Evolutionary conservation across 1,140 invertebrate genomes (phyloP).

Genomic region (Drusus annulatus): DNA sequence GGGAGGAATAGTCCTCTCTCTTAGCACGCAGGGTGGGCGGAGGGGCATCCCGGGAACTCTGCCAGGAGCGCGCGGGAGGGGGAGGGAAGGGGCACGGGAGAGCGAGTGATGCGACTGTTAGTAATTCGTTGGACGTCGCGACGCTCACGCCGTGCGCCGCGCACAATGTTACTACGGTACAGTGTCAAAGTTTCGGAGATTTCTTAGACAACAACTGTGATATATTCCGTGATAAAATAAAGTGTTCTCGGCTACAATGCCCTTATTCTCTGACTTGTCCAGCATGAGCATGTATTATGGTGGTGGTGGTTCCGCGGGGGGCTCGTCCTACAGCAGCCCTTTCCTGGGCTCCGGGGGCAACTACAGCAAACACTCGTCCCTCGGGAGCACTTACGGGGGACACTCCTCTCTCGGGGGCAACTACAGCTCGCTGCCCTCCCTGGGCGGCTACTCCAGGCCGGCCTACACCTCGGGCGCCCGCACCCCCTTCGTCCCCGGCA

Average conservation of each 20-base stretch:
- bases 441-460: slow-evolving; percentile 63
- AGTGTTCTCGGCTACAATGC: slow-evolving; percentile 65
- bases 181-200: slow-evolving; percentile 50
- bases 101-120: slow-evolving; percentile 56
- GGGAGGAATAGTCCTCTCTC: background rate
- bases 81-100: slow-evolving; percentile 37
- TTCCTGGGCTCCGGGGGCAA: slow-evolving; percentile 70
- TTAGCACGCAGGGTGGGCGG: background rate
- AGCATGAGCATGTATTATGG: slow-evolving; percentile 73
- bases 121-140: slow-evolving; percentile 62
- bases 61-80: slow-evolving; percentile 24
- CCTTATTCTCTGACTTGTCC: slow-evolving; percentile 72
- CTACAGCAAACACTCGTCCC: slow-evolving; percentile 74
- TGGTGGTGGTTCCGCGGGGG: slow-evolving; percentile 67
- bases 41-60: slow-evolving; percentile 11
- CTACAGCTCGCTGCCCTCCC: slow-evolving; percentile 74
- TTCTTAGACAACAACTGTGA: slow-evolving; percentile 58
- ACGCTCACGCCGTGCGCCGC: slow-evolving; percentile 56
- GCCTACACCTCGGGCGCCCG: slow-evolving; percentile 58
- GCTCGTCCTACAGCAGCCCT: slow-evolving; percentile 67
- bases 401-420: slow-evolving; percentile 67
- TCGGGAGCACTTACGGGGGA: slow-evolving; percentile 62
- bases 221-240: slow-evolving; percentile 25
- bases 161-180: slow-evolving; percentile 63
- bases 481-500: slow-evolving; percentile 61